These are phyloP conservation scores for Standfussiana lucernea DNA, from an alignment of 2,888 invertebrate genomes.

Conservation along the genomic window DNA sequence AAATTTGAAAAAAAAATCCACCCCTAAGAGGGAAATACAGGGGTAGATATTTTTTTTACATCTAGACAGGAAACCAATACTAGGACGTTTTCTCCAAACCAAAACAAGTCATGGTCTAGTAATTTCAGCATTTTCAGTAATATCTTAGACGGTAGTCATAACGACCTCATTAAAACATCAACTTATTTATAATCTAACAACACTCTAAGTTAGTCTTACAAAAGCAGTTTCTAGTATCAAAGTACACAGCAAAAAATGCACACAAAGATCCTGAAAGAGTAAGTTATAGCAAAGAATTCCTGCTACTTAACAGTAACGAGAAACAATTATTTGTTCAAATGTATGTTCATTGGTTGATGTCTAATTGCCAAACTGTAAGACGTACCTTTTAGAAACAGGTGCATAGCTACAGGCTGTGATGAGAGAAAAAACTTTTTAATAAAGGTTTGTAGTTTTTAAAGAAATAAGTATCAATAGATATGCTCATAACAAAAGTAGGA, in stretches of 20 bases:
- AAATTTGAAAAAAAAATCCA: too few relatives aligned
- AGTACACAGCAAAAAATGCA: constrained; percentile 11
- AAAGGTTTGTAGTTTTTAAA: not conserved
- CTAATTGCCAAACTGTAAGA: constrained; percentile 49
- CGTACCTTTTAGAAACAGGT: constrained; percentile 52
- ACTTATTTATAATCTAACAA: not conserved
- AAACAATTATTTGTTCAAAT: constrained; percentile 52
- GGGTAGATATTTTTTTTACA: too few relatives aligned
- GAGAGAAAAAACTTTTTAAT: constrained; percentile 2
- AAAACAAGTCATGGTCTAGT: not conserved
- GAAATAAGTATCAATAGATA: not conserved
- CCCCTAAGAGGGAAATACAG: too few relatives aligned
- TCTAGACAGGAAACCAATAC: too few relatives aligned
- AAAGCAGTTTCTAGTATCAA: not conserved
- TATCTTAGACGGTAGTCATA: not conserved
- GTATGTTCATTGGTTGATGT: constrained; percentile 46
- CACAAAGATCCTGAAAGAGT: constrained; percentile 9
- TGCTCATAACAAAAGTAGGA: not conserved
- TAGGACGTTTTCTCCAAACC: not conserved
- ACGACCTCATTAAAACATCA: not conserved
- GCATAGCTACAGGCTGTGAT: constrained; percentile 19
- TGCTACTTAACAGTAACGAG: constrained; percentile 24
- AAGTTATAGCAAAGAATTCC: constrained; percentile 30
- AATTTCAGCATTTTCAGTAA: not conserved
- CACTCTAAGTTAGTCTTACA: not conserved